Conservation (phyloP, 2,797 vertebrate species). For the Arremon aurantiirostris region DNA sequence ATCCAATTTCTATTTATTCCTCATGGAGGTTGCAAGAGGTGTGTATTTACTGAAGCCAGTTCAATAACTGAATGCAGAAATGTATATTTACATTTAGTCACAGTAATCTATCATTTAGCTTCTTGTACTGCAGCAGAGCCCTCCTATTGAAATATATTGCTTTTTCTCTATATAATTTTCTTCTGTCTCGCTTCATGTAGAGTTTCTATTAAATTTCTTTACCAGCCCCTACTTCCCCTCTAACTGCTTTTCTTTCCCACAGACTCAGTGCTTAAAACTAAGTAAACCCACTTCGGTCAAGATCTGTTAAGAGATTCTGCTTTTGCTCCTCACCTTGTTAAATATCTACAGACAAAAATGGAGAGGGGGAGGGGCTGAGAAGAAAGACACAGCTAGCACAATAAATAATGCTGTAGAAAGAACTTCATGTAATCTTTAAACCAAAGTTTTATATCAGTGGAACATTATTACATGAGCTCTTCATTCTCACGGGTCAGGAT, state of each 20-base stretch:
- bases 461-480: not conserved
- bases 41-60: constrained; percentile 14
- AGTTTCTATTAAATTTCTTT: not conserved
- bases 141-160: constrained; percentile 8
- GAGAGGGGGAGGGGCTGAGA: fast-evolving
- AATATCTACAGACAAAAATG: not conserved
- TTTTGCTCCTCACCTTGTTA: not conserved
- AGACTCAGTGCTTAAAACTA: not conserved
- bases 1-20: constrained; percentile 46
- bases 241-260: not conserved
- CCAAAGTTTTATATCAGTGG: not conserved
- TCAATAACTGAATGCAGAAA: constrained; percentile 39
- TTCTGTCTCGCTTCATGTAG: not conserved
- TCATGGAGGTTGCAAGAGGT: not conserved
- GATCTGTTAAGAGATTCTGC: not conserved
- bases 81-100: constrained; percentile 25
- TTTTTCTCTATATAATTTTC: constrained; percentile 29
- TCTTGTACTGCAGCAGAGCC: not conserved
- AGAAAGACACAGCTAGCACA: not conserved
- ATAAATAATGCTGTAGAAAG: not conserved
- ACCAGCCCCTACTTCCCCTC: not conserved
- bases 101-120: constrained; percentile 32
- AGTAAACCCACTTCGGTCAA: not conserved
- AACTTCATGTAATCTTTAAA: not conserved
- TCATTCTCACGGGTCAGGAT: not conserved